Conservation (phyloP, 2,888 invertebrate species). For the Taenaris catops region DNA sequence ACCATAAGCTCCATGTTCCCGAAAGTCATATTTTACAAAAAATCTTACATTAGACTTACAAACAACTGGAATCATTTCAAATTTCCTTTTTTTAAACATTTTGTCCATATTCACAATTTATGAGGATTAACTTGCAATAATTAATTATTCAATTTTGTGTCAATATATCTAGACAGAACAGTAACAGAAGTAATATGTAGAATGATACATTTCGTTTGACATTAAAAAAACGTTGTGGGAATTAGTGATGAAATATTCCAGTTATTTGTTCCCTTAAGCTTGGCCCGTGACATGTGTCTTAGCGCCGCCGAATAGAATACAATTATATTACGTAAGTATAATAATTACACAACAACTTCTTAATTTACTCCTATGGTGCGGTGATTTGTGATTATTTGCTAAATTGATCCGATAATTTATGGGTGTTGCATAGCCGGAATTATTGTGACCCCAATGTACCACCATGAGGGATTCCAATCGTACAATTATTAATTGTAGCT, state of each 20-base stretch:
- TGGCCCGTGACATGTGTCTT: background rate
- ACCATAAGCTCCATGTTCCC: conserved; percentile 36
- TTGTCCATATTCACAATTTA: too few species aligned
- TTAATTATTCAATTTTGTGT: too few species aligned
- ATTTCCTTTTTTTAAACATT: too few species aligned
- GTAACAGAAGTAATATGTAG: too few species aligned
- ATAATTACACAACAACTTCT: conserved; percentile 25
- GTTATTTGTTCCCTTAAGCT: conserved; percentile 15
- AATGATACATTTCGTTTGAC: too few species aligned
- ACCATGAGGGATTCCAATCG: background rate
- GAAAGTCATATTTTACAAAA: conserved; percentile 36
- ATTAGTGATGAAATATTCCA: conserved; percentile 30
- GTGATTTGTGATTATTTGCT: conserved; percentile 14
- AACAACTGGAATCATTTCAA: conserved; percentile 43
- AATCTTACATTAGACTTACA: conserved; percentile 36
- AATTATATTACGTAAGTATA: conserved; percentile 14
- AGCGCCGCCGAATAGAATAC: conserved; percentile 11
- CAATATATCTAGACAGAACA: too few species aligned
- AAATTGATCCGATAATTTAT: too few species aligned
- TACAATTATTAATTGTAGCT: too few species aligned
- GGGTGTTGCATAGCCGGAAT: too few species aligned
- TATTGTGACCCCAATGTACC: background rate
- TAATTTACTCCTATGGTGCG: conserved; percentile 13
- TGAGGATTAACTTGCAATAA: too few species aligned
- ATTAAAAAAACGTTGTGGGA: too few species aligned